Percentiles rank a stretch among this genome's conserved stretches.
Evolutionary conservation across 2,888 invertebrate genomes (phyloP).

Genomic region (Epinotia bilunana): DNA sequence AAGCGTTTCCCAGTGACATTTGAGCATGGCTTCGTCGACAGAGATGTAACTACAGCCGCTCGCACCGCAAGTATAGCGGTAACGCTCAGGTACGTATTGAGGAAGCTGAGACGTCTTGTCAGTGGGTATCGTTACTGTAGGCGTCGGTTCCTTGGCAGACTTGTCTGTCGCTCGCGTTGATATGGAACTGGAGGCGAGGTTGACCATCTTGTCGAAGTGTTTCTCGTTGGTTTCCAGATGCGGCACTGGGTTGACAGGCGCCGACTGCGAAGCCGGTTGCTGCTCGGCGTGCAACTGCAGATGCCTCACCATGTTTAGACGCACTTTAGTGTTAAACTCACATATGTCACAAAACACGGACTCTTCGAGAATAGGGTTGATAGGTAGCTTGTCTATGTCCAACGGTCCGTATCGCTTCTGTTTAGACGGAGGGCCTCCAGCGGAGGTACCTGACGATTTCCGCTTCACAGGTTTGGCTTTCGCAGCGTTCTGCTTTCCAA

Average conservation of each 20-base stretch:
- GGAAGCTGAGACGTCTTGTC: conserved; percentile 69
- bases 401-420: conserved; percentile 76
- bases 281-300: conserved; percentile 87
- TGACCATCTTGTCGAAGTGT: conserved; percentile 94
- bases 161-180: conserved; percentile 56
- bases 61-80: conserved; percentile 89
- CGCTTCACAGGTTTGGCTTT: conserved; percentile 22
- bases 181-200: conserved; percentile 89
- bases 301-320: conserved; percentile 89
- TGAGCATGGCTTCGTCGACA: conserved; percentile 88
- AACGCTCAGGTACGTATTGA: conserved; percentile 79
- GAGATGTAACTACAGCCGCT: conserved; percentile 88
- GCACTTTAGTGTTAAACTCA: conserved; percentile 87
- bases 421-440: conserved; percentile 10
- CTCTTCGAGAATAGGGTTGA: conserved; percentile 86
- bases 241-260: conserved; percentile 92
- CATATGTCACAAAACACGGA: conserved; percentile 87
- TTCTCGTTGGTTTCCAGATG: conserved; percentile 90
- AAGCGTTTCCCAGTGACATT: conserved; percentile 88
- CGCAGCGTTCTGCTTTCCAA: conserved; percentile 15
- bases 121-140: conserved; percentile 52
- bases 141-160: conserved; percentile 49
- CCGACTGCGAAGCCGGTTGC: conserved; percentile 86
- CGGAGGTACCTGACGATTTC: conserved; percentile 30
- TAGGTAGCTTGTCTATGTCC: conserved; percentile 87